A percentile compares a stretch with the other conserved stretches of the same genome.
These are phyloP conservation scores for Vanessa cardui DNA, from an alignment of 2,888 invertebrate species.

Conservation along the genomic window DNA sequence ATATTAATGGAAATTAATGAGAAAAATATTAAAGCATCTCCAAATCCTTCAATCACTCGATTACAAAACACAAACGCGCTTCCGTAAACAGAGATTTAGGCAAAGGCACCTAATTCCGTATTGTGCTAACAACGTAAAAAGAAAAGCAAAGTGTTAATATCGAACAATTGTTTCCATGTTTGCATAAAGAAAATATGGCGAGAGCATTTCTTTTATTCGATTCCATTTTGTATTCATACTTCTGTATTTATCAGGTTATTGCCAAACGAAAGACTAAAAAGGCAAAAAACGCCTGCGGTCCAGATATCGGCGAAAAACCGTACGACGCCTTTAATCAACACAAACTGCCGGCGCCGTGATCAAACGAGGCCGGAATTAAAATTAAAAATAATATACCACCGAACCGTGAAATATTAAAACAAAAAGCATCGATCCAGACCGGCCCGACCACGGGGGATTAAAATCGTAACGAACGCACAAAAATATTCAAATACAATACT, in stretches of 20 bases:
- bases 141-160: neutral
- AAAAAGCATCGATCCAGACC: constrained; percentile 73
- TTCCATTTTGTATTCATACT: constrained; percentile 3
- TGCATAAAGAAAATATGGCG: neutral
- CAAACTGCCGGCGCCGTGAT: constrained; percentile 59
- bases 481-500: constrained; percentile 83
- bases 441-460: constrained; percentile 75
- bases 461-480: constrained; percentile 80
- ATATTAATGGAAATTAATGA: neutral
- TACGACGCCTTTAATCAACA: constrained; percentile 72
- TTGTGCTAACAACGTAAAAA: neutral
- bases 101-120: too few species aligned
- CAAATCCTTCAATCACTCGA: too few species aligned
- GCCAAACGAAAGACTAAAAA: constrained; percentile 47
- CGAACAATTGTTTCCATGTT: constrained; percentile 8
- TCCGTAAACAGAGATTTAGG: too few species aligned
- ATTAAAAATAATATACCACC: constrained; percentile 54
- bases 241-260: constrained; percentile 24
- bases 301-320: constrained; percentile 52
- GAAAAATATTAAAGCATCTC: too few species aligned
- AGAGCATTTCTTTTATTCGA: neutral
- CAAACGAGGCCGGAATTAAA: constrained; percentile 63
- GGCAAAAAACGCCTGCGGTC: constrained; percentile 47
- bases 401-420: constrained; percentile 63
- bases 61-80: too few species aligned